Conservation (phyloP, 2,113 vertebrate genomes). For the Tragelaphus strepsiceros region DNA sequence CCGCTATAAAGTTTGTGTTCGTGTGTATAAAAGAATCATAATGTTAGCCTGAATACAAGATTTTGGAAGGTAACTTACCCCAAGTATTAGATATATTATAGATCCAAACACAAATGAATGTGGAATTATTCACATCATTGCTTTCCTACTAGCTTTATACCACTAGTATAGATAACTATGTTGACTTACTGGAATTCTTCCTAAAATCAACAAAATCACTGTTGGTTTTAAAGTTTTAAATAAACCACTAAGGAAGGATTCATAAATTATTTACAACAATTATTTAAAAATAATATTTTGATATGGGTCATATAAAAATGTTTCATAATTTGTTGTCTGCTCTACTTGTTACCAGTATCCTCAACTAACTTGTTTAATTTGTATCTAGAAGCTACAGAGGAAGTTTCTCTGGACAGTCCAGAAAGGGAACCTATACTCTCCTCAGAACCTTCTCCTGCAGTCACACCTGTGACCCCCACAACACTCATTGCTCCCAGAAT, state of each 20-base stretch:
- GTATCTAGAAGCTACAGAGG: slow-evolving; percentile 94
- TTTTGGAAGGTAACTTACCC: slow-evolving; percentile 44
- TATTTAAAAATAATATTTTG: slow-evolving; percentile 28
- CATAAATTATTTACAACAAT: neutral
- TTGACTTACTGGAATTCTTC: slow-evolving; percentile 20
- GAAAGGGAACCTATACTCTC: slow-evolving; percentile 93
- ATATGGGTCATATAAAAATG: neutral
- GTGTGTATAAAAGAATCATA: slow-evolving; percentile 40
- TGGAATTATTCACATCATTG: slow-evolving; percentile 2
- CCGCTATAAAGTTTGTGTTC: slow-evolving; percentile 34
- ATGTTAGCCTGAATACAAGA: slow-evolving; percentile 32
- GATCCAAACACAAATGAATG: neutral
- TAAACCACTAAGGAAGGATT: slow-evolving; percentile 10
- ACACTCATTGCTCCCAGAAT: slow-evolving; percentile 88
- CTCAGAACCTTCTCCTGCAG: slow-evolving; percentile 91
- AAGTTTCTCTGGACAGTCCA: slow-evolving; percentile 96
- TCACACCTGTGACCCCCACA: slow-evolving; percentile 93
- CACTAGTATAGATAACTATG: neutral
- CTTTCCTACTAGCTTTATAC: slow-evolving; percentile 2
- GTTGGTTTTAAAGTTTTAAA: slow-evolving; percentile 32
- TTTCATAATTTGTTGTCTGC: neutral
- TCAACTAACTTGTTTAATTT: slow-evolving; percentile 61
- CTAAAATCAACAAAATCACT: slow-evolving; percentile 10
- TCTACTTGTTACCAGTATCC: neutral
- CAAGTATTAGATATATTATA: neutral